Conservation (phyloP, 2,113 vertebrate species). For the Gymnogyps californianus region DNA sequence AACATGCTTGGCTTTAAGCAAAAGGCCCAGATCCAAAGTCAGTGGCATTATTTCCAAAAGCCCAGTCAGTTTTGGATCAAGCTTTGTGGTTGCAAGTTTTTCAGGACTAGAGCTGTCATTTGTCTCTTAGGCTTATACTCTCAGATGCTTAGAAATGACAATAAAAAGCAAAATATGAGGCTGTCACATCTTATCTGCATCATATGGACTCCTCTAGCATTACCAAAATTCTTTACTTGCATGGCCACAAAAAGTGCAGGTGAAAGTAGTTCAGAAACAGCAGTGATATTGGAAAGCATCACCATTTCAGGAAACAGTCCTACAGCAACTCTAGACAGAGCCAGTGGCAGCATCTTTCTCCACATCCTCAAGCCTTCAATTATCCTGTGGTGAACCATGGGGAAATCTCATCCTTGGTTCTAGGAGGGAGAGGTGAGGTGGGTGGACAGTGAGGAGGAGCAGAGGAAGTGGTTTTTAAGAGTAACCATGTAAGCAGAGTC, state of each 20-base stretch:
- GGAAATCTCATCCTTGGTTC: not conserved
- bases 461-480: not conserved
- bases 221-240: not conserved
- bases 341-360: not conserved
- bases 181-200: not conserved
- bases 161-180: not conserved
- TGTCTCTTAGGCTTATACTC: not conserved
- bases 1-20: not conserved
- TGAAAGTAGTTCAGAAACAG: not conserved
- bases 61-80: not conserved
- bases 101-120: not conserved
- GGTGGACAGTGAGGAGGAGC: not conserved
- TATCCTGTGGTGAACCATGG: fast-evolving
- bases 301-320: not conserved
- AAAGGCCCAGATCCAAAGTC: not conserved
- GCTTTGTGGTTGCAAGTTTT: not conserved
- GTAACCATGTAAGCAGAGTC: not conserved
- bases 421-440: not conserved
- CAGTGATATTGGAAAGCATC: not conserved
- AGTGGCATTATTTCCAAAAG: not conserved
- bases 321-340: not conserved
- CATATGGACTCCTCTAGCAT: not conserved
- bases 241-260: not conserved
- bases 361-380: not conserved
- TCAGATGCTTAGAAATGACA: not conserved